phyloP scores from a whole-genome alignment of 2,797 vertebrate genomes.

The Cynodonichthys magdalenae region DNA sequence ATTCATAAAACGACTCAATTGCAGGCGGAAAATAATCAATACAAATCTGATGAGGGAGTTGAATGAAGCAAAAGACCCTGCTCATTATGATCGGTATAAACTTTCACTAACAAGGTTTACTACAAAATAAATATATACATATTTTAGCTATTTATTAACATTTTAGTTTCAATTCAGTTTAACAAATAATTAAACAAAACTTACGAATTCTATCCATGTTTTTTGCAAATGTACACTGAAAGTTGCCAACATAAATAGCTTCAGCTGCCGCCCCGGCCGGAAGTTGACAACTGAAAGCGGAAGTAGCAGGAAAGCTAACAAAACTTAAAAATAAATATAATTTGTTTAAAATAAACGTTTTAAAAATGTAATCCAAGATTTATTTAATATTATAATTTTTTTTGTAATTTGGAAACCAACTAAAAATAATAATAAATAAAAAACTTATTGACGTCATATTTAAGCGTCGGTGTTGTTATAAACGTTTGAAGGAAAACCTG shows the following conservation, averaged over 20 bases:
- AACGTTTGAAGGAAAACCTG: constrained; percentile 3
- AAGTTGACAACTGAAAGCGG: constrained; percentile 59
- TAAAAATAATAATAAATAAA: not conserved
- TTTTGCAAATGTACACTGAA: constrained; percentile 43
- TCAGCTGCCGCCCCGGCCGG: constrained; percentile 46
- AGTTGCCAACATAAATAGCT: constrained; percentile 44
- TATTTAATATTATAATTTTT: rapidly evolving
- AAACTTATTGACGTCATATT: constrained; percentile 62
- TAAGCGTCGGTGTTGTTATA: constrained; percentile 68
- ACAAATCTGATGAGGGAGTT: too few relatives aligned
- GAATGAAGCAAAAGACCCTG: not conserved
- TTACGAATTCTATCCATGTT: constrained; percentile 81
- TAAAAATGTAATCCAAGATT: not conserved
- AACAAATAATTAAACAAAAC: not conserved
- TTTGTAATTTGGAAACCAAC: too few relatives aligned
- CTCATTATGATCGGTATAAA: constrained; percentile 46
- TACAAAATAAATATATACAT: rapidly evolving
- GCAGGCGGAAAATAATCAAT: too few relatives aligned
- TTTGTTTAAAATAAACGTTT: not conserved
- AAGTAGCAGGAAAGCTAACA: constrained; percentile 40
- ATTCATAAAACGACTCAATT: too few relatives aligned
- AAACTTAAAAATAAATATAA: not conserved
- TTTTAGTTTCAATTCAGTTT: rapidly evolving
- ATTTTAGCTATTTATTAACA: not conserved
- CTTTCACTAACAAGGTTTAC: not conserved